Conservation (phyloP, 2,113 vertebrate species). For the Fregata magnificens region DNA sequence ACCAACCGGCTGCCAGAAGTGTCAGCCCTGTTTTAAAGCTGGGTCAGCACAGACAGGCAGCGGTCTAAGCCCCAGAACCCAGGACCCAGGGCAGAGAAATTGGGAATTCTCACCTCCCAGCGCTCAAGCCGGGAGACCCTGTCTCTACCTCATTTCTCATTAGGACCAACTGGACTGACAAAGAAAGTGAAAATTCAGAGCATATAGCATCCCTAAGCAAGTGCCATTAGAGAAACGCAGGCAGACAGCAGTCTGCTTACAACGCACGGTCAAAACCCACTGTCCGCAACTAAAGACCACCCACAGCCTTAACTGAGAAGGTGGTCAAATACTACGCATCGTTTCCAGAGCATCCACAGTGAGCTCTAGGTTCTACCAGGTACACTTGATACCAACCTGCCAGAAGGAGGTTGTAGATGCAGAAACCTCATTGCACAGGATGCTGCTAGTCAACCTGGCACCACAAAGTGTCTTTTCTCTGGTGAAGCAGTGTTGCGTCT, state of each 20-base stretch:
- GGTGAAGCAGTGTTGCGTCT: neutral
- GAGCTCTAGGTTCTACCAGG: neutral
- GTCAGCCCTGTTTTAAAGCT: neutral
- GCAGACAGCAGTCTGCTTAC: neutral
- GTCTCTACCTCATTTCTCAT: neutral
- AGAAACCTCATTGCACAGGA: neutral
- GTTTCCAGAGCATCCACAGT: neutral
- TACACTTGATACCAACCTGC: neutral
- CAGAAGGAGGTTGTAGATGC: neutral
- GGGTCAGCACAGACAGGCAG: neutral
- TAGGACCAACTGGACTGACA: neutral
- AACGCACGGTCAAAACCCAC: rapidly evolving
- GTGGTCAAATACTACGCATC: neutral
- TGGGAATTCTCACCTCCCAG: neutral
- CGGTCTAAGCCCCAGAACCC: neutral
- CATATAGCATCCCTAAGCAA: neutral
- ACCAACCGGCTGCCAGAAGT: neutral
- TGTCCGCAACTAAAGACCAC: neutral
- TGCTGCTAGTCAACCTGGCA: neutral
- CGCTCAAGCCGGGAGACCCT: neutral
- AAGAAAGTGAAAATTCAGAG: neutral
- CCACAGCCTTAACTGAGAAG: neutral
- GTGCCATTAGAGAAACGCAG: neutral
- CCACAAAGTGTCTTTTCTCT: neutral
- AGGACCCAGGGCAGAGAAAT: neutral